Evolutionary conservation across 2,113 vertebrate genomes (phyloP).

Genomic region (Mellivora capensis): DNA sequence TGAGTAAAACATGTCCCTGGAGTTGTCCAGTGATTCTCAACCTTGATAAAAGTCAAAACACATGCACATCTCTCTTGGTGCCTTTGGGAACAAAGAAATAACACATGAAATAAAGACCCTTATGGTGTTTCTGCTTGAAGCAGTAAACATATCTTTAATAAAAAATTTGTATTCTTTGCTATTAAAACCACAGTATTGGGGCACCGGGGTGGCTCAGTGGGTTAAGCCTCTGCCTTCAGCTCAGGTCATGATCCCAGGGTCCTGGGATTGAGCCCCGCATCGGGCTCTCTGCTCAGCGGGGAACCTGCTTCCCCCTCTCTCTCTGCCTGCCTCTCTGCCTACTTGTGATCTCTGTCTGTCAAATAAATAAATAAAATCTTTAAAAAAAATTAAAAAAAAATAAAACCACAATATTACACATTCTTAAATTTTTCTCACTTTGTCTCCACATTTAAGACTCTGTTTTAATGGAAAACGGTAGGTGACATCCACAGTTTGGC

Average conservation of each 20-base stretch:
- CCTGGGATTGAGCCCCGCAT: too few relatives aligned
- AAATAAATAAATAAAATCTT: too few relatives aligned
- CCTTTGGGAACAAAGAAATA: not conserved
- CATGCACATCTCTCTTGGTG: too few relatives aligned
- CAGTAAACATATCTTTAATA: not conserved
- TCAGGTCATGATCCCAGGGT: too few relatives aligned
- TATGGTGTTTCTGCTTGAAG: not conserved
- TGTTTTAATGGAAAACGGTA: not conserved
- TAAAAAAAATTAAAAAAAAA: too few relatives aligned
- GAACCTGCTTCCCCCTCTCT: too few relatives aligned
- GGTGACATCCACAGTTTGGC: not conserved
- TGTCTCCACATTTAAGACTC: not conserved
- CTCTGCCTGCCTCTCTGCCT: too few relatives aligned
- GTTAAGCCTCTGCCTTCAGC: too few relatives aligned
- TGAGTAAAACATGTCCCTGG: conserved; percentile 39
- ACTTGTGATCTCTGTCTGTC: too few relatives aligned
- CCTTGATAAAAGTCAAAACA: not conserved
- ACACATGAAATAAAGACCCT: not conserved
- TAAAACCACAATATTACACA: not conserved
- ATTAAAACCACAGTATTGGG: not conserved
- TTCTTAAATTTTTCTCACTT: not conserved
- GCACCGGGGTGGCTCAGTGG: too few relatives aligned
- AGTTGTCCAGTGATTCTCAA: not conserved
- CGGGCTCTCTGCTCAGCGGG: too few relatives aligned
- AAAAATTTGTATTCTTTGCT: not conserved